These are phyloP conservation scores for Macrostomum lignano DNA, from an alignment of 1,140 invertebrate genomes.

Conservation along the genomic window DNA sequence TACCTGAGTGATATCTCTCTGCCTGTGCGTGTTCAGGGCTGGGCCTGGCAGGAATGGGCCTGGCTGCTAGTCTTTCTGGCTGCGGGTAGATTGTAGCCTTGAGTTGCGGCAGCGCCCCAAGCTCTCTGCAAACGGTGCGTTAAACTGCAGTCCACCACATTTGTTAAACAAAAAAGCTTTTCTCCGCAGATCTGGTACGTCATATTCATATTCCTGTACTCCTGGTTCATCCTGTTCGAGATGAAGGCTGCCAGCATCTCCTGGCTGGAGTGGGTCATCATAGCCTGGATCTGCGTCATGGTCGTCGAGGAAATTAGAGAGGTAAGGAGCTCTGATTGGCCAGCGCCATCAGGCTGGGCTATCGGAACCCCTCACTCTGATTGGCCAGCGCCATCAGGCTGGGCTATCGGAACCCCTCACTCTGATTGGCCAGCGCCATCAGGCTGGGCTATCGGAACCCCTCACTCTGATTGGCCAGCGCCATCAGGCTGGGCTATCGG, in stretches of 20 bases:
- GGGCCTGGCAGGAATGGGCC: background rate
- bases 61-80: background rate
- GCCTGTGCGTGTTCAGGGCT: background rate
- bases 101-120: background rate
- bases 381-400: too few species aligned
- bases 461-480: too few species aligned
- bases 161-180: background rate
- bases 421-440: too few species aligned
- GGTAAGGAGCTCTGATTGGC: too few species aligned
- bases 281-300: conserved; percentile 16
- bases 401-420: too few species aligned
- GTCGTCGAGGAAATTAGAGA: conserved; percentile 16
- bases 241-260: conserved; percentile 1
- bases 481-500: too few species aligned
- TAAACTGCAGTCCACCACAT: too few species aligned
- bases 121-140: background rate
- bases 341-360: too few species aligned
- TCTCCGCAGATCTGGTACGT: background rate
- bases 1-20: background rate
- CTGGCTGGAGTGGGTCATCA: conserved; percentile 12
- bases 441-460: too few species aligned
- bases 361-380: too few species aligned
- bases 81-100: background rate
- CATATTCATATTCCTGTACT: conserved; percentile 1
- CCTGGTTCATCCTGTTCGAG: background rate